Conservation (phyloP, 2,797 vertebrate genomes). For the Alauda arvensis region DNA sequence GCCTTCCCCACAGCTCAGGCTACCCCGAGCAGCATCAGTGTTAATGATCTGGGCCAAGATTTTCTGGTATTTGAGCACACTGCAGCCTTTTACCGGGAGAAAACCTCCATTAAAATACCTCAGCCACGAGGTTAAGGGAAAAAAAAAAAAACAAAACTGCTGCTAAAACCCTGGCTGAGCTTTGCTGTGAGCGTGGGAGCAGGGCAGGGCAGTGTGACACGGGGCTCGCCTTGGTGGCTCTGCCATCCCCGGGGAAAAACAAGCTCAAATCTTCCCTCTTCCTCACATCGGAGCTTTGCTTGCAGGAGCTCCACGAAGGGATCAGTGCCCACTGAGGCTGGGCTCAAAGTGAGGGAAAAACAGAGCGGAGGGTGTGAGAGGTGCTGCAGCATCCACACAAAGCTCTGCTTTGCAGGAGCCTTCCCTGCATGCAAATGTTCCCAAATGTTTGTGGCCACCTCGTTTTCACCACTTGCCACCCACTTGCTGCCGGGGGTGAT, state of each 20-base stretch:
- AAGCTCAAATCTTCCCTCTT: background rate
- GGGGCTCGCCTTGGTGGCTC: background rate
- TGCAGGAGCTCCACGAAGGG: background rate
- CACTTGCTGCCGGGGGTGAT: background rate
- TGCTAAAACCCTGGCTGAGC: background rate
- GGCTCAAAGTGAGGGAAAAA: background rate
- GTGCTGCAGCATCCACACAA: background rate
- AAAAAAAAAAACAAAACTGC: background rate
- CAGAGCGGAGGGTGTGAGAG: background rate
- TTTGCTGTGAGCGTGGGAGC: constrained; percentile 5
- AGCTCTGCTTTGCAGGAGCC: background rate
- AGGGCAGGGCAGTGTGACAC: background rate
- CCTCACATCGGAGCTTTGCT: background rate
- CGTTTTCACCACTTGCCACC: background rate
- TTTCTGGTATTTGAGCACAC: background rate
- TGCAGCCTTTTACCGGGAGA: background rate
- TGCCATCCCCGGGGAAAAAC: background rate
- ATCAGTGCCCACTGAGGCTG: accelerated
- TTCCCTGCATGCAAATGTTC: background rate
- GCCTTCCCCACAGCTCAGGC: background rate
- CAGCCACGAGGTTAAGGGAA: background rate
- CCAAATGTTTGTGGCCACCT: background rate
- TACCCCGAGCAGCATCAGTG: background rate
- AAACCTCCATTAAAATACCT: constrained; percentile 45
- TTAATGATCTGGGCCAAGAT: background rate